Percentiles rank a stretch among this genome's conserved stretches.
Conservation (phyloP, 2,888 invertebrate genomes). For the Platyscelio sp. region DNA sequence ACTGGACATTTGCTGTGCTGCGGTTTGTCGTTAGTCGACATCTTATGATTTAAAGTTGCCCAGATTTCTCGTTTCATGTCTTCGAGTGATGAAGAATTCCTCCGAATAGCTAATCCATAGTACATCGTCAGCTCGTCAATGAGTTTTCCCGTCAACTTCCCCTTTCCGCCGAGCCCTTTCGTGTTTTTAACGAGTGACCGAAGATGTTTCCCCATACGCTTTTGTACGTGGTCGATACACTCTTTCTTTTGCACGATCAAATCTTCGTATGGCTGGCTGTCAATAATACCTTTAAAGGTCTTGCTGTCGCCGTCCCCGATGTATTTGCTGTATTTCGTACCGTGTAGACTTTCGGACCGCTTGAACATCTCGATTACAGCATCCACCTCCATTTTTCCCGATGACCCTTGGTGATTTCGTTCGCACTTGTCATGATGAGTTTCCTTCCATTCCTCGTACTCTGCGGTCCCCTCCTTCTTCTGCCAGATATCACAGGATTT, state of each 20-base stretch:
- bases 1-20: slow-evolving; percentile 8
- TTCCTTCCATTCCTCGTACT: background rate
- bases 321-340: background rate
- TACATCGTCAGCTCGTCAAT: slow-evolving; percentile 55
- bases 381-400: slow-evolving; percentile 9
- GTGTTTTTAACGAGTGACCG: background rate
- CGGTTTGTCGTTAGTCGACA: background rate
- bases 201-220: background rate
- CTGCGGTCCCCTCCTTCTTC: background rate
- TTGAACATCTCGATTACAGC: background rate
- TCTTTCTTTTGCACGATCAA: slow-evolving; percentile 18
- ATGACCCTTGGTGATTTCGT: slow-evolving; percentile 10
- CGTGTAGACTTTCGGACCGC: background rate
- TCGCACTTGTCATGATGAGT: background rate
- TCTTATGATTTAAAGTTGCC: background rate
- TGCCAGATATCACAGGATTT: background rate
- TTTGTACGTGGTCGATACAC: slow-evolving; percentile 20
- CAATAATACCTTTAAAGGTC: slow-evolving; percentile 44
- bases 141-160: slow-evolving; percentile 48
- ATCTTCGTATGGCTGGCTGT: slow-evolving; percentile 33
- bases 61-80: slow-evolving; percentile 53
- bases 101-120: slow-evolving; percentile 63
- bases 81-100: slow-evolving; percentile 43
- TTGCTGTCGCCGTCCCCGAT: slow-evolving; percentile 29
- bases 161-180: slow-evolving; percentile 27